Conservation (phyloP, 2,888 invertebrate genomes). For the Tanypteryx hageni region DNA sequence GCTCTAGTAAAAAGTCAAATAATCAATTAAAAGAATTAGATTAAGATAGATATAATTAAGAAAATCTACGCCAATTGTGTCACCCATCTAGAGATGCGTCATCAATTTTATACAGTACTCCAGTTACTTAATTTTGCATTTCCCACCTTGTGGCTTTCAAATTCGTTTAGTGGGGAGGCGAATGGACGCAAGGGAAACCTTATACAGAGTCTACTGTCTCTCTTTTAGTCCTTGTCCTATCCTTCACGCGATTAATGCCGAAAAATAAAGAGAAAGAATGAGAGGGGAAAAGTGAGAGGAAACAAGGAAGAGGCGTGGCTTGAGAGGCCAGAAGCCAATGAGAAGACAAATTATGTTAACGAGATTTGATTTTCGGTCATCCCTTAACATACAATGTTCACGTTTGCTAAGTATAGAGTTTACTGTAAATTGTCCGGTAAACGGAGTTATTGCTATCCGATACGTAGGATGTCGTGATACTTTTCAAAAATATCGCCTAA, state of each 20-base stretch:
- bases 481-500: no score
- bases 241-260: background rate
- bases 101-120: no score
- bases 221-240: conserved; percentile 4
- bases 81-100: no score
- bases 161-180: conserved; percentile 1
- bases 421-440: no score
- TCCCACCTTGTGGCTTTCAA: background rate
- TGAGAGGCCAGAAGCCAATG: conserved; percentile 30
- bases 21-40: no score
- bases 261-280: conserved; percentile 7
- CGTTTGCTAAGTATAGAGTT: background rate
- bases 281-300: background rate
- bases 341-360: conserved; percentile 49
- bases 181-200: conserved; percentile 32
- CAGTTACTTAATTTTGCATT: background rate
- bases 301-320: background rate
- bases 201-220: background rate
- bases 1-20: no score
- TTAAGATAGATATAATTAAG: no score
- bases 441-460: no score
- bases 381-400: background rate
- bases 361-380: conserved; percentile 23
- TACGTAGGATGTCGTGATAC: no score
- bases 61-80: no score